Percentiles rank a stretch among this genome's conserved stretches.
These are phyloP conservation scores for Corythucha ciliata DNA, from an alignment of 2,888 invertebrate species.

Conservation along the genomic window DNA sequence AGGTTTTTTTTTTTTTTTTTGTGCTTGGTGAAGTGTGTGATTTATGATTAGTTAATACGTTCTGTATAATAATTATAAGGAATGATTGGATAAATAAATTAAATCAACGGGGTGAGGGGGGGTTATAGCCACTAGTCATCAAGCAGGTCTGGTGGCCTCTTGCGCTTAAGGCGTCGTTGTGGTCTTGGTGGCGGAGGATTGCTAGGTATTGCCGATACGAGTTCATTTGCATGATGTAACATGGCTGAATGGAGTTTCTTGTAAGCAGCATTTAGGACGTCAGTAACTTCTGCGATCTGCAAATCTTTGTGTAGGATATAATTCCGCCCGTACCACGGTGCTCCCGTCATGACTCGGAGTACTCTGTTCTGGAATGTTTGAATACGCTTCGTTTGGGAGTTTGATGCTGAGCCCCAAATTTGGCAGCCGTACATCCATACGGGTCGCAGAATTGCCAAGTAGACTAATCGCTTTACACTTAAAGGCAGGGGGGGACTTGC, in stretches of 20 bases:
- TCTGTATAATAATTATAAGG: too few relatives aligned
- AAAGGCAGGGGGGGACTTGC: not conserved
- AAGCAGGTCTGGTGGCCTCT: slow-evolving; percentile 6
- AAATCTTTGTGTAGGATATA: not conserved
- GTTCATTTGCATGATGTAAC: not conserved
- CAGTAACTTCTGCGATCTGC: slow-evolving; percentile 1
- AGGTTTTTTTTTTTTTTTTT: too few relatives aligned
- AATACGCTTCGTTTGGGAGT: not conserved
- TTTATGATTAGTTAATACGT: too few relatives aligned
- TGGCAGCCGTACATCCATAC: slow-evolving; percentile 12
- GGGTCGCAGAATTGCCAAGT: not conserved
- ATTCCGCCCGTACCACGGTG: slow-evolving; percentile 10
- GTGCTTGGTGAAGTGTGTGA: too few relatives aligned
- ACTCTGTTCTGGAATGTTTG: slow-evolving; percentile 14
- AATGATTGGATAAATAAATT: too few relatives aligned
- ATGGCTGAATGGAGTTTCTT: slow-evolving; percentile 4
- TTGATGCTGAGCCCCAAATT: slow-evolving; percentile 5
- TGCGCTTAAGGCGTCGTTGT: slow-evolving; percentile 11
- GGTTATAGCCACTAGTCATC: not conserved
- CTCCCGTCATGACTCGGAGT: slow-evolving; percentile 2
- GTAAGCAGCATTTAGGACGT: not conserved
- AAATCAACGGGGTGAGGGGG: too few relatives aligned
- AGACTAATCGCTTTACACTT: not conserved
- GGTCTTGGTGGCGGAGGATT: slow-evolving; percentile 11
- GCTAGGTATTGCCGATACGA: not conserved